Evolutionary conservation across 2,113 vertebrate genomes (phyloP).

Genomic region (Bungarus multicinctus): DNA sequence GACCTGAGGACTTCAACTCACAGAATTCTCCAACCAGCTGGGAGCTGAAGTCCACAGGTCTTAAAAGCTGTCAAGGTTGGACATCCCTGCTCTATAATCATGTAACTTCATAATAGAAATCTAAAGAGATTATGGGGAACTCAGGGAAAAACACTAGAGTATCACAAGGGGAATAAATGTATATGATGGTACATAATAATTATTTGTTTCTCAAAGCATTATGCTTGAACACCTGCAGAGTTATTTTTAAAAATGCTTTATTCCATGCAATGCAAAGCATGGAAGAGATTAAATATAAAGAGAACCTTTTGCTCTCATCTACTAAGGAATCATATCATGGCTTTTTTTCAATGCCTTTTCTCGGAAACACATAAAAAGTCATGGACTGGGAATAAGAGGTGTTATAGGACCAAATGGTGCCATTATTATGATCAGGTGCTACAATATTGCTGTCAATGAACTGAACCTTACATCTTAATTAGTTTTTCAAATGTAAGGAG

Average conservation of each 20-base stretch:
- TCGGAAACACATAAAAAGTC: conserved; percentile 57
- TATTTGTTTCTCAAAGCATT: conserved; percentile 2
- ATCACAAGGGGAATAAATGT: background rate
- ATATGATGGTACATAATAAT: background rate
- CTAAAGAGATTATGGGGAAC: background rate
- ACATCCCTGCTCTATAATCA: background rate
- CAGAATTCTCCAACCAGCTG: background rate
- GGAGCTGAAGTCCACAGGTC: too few relatives aligned
- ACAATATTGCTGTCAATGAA: conserved; percentile 10
- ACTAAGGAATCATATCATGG: conserved; percentile 62
- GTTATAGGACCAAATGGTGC: conserved; percentile 21
- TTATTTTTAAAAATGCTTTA: conserved; percentile 13
- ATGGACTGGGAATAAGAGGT: conserved; percentile 36
- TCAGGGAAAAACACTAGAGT: background rate
- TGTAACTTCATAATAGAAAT: background rate
- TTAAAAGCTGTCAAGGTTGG: background rate
- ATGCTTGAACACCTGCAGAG: conserved; percentile 53
- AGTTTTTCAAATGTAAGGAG: conserved; percentile 27
- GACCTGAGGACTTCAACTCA: background rate
- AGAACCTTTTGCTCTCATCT: conserved; percentile 56
- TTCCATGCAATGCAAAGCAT: conserved; percentile 45
- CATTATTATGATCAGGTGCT: background rate
- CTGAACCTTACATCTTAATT: conserved; percentile 22
- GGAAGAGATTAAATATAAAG: conserved; percentile 54
- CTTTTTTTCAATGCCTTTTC: conserved; percentile 56